Base-by-base conservation (phyloP, 1,140 invertebrate species). In the Neodiprion virginianus region DNA sequence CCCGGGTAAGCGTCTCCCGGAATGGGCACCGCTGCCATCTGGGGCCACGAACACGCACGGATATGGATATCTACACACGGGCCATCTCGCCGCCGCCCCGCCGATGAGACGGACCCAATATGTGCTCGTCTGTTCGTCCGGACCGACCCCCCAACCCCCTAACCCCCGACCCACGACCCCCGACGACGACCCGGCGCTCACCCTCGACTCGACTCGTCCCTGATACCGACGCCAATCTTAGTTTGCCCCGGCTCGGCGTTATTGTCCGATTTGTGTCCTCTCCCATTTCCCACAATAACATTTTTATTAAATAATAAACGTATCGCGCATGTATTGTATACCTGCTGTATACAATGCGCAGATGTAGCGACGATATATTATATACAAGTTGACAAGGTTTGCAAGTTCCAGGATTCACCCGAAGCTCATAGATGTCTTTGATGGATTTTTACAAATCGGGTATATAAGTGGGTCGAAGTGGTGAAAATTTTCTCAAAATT, bases 301-400 rank as follows among this genome's bases (percentile, higher is more conserved):
- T 81, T 85, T 84, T 83, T 82, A 85, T 85, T 84, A 84, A 82
- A 85, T 83, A 82, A 79, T 82, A 81, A 81, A 82, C 79, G 79
- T 81, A 71, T 79, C 75, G 28, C 28, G 5, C 28, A 40, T 40
- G 28, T 40, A 40, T 40, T 40, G 28, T 40, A 40, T 40, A 40
- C 28, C 28, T 40, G 28, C 28, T 40, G 5, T 40, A 40, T 2
- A 40, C 2, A 40, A 40, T 40, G 28, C 28, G 28, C 28, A 40
- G 28, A 40, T 40, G 28, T 40, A 40, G 28, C 28, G 28, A 40
- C 28, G 28, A 40, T 40, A 40, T 40, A 2, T 40, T 40, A 40
- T 40, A 40, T 40, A 40, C 28, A 40, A 40, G 2, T 40, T 40
- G 28, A 40, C 28, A 5, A 40, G 28, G 28, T 5, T 40, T 40